Percentiles rank a stretch among this genome's conserved stretches.
These are phyloP conservation scores for Pocota personata DNA, from an alignment of 2,888 invertebrate genomes.

Conservation along the genomic window DNA sequence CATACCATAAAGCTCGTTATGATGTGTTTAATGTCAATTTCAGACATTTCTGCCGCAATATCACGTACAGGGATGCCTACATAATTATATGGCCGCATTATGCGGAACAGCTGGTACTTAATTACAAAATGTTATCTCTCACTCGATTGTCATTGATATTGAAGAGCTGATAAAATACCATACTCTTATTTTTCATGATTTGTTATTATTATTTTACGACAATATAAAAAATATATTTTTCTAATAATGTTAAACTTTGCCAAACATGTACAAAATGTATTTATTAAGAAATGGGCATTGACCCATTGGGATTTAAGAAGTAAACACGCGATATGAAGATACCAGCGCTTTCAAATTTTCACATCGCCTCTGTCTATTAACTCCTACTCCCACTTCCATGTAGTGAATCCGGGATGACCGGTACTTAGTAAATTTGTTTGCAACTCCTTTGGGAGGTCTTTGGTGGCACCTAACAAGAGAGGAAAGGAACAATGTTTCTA, in stretches of 20 bases:
- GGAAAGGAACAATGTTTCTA: too few species aligned
- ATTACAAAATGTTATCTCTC: not conserved
- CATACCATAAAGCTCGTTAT: slow-evolving; percentile 3
- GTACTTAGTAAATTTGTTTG: too few species aligned
- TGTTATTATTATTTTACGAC: not conserved
- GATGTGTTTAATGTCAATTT: not conserved
- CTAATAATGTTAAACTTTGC: not conserved
- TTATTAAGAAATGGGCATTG: too few species aligned
- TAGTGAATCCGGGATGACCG: too few species aligned
- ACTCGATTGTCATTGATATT: not conserved
- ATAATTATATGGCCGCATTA: not conserved
- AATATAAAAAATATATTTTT: not conserved
- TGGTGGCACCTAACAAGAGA: too few species aligned
- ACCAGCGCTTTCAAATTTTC: too few species aligned
- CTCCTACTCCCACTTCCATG: too few species aligned
- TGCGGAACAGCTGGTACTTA: slow-evolving; percentile 11
- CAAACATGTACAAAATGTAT: too few species aligned
- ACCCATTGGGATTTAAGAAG: too few species aligned
- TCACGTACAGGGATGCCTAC: slow-evolving; percentile 5
- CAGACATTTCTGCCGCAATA: not conserved
- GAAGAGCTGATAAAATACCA: not conserved
- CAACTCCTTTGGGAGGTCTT: too few species aligned
- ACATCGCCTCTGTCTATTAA: too few species aligned
- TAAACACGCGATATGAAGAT: too few species aligned
- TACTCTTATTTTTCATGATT: not conserved